These are phyloP conservation scores for Pantherophis vulpinus DNA, from an alignment of 2,797 vertebrate genomes.

Conservation along the genomic window DNA sequence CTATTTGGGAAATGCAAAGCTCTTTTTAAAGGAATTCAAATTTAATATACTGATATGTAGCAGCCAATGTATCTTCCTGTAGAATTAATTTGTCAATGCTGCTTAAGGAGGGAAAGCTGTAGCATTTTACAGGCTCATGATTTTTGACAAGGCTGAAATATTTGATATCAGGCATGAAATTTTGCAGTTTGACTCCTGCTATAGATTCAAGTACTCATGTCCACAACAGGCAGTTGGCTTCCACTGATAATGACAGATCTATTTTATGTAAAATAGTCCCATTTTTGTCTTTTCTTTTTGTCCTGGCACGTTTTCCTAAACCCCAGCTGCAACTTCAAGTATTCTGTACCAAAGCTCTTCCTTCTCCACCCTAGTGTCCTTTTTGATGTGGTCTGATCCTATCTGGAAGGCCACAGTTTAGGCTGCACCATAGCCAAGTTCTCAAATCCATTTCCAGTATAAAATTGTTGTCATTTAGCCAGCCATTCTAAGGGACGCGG, in stretches of 20 bases:
- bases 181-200: not conserved
- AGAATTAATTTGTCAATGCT: not conserved
- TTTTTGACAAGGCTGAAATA: not conserved
- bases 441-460: not conserved
- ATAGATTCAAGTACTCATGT: not conserved
- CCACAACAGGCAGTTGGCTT: not conserved
- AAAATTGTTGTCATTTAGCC: not conserved
- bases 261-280: not conserved
- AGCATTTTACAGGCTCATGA: not conserved
- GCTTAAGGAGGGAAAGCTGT: not conserved
- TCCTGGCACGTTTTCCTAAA: not conserved
- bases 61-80: not conserved
- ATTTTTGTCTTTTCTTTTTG: not conserved
- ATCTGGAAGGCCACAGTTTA: not conserved
- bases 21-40: conserved; percentile 5
- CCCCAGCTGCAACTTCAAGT: not conserved
- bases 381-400: not conserved
- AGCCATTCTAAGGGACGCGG: not conserved
- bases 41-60: not conserved
- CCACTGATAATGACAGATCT: not conserved
- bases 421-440: not conserved
- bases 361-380: not conserved
- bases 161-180: not conserved
- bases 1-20: not conserved
- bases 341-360: not conserved